phyloP scores from a whole-genome alignment of 2,888 invertebrate species.

The Tetramorium bicarinatum region DNA sequence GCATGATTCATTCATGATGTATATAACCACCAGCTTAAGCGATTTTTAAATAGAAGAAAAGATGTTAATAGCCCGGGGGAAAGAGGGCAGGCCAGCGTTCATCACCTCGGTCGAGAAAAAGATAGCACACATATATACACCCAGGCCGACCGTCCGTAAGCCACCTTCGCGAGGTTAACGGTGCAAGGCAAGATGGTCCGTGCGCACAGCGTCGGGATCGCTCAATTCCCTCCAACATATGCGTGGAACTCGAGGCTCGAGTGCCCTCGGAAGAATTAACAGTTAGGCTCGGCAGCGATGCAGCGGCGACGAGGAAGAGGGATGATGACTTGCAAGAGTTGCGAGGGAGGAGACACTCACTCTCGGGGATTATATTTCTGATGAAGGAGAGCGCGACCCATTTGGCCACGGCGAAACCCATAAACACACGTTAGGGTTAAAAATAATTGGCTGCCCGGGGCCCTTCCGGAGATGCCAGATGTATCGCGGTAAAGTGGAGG shows the following conservation, averaged over 20 bases:
- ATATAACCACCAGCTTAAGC: slow-evolving; percentile 8
- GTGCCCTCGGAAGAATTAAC: slow-evolving; percentile 76
- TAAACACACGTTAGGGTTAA: slow-evolving; percentile 73
- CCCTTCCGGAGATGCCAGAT: slow-evolving; percentile 60
- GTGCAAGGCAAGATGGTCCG: slow-evolving; percentile 67
- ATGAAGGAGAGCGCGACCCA: slow-evolving; percentile 66
- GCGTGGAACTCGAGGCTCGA: slow-evolving; percentile 75
- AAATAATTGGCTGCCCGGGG: slow-evolving; percentile 78
- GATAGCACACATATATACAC: slow-evolving; percentile 30
- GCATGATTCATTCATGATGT: slow-evolving; percentile 49
- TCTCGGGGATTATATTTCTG: slow-evolving; percentile 69
- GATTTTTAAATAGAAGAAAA: slow-evolving; percentile 30
- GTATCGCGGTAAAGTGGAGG: slow-evolving; percentile 54
- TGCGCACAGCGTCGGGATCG: slow-evolving; percentile 73
- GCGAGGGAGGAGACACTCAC: slow-evolving; percentile 10
- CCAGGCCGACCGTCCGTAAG: slow-evolving; percentile 40
- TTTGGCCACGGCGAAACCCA: slow-evolving; percentile 59
- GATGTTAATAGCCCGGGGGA: slow-evolving; percentile 43
- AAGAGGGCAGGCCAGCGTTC: slow-evolving; percentile 51
- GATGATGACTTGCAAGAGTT: slow-evolving; percentile 30
- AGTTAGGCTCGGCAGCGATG: slow-evolving; percentile 77
- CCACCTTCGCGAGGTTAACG: slow-evolving; percentile 72
- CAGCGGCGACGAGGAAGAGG: slow-evolving; percentile 32
- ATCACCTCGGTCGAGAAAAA: slow-evolving; percentile 44
- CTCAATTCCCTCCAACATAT: slow-evolving; percentile 78